phyloP scores from a whole-genome alignment of 1,140 invertebrate species.

The Steinernema khuongi region DNA sequence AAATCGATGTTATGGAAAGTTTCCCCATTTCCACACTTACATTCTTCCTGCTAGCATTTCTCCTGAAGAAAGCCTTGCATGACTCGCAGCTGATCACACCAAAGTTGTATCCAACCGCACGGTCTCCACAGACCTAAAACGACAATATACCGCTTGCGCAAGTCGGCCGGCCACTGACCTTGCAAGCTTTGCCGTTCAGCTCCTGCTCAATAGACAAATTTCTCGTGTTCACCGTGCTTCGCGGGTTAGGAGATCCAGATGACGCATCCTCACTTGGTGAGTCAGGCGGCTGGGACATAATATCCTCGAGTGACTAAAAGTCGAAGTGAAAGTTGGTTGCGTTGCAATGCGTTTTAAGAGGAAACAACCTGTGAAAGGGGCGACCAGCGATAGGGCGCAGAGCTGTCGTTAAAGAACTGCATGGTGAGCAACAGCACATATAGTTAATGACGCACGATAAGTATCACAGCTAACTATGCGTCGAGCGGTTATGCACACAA shows the following conservation, averaged over 20 bases:
- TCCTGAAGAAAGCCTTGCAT: conserved; percentile 90
- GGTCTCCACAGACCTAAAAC: conserved; percentile 75
- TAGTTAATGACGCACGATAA: too few species aligned
- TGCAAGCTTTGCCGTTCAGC: neutral
- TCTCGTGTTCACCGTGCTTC: neutral
- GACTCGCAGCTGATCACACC: conserved; percentile 92
- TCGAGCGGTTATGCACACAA: too few species aligned
- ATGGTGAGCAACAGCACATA: too few species aligned
- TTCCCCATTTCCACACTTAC: conserved; percentile 60
- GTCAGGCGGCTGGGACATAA: neutral
- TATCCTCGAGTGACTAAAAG: too few species aligned
- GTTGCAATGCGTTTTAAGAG: too few species aligned
- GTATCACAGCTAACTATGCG: too few species aligned
- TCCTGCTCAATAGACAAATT: neutral
- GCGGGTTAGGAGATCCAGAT: neutral
- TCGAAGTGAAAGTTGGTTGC: too few species aligned
- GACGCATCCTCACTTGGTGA: neutral
- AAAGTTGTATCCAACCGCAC: conserved; percentile 87
- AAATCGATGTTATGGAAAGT: conserved; percentile 46
- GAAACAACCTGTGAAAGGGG: too few species aligned
- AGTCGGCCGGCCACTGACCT: neutral
- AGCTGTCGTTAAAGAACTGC: too few species aligned
- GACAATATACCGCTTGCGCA: neutral
- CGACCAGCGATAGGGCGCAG: too few species aligned
- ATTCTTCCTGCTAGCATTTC: conserved; percentile 84